A percentile compares a stretch with the other conserved stretches of the same genome.
Evolutionary conservation across 2,888 invertebrate genomes (phyloP).

Genomic region (Ischnus inquisitorius): DNA sequence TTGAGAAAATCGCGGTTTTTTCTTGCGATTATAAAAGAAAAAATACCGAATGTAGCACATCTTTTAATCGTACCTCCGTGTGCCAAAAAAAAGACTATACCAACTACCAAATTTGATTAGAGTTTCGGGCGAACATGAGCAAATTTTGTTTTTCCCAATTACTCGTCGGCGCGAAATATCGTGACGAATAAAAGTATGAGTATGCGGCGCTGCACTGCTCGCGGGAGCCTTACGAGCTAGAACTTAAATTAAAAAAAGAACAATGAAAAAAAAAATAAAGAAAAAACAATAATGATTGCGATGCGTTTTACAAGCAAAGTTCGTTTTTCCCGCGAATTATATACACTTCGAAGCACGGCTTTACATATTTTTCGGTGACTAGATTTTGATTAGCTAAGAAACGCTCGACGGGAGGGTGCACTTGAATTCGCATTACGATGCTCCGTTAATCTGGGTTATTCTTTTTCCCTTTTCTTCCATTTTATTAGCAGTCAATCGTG

Average conservation of each 20-base stretch:
- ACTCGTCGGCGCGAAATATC: background rate
- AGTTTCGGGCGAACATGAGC: background rate
- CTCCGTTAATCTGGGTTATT: conserved; percentile 12
- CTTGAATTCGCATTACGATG: conserved; percentile 49
- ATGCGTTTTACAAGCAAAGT: conserved; percentile 22
- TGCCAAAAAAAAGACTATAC: background rate
- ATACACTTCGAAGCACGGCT: conserved; percentile 57
- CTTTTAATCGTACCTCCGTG: background rate
- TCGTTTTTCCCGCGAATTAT: conserved; percentile 43
- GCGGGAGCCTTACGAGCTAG: conserved; percentile 31
- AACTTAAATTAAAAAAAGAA: conserved; percentile 37
- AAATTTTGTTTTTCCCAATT: background rate
- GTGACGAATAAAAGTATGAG: background rate
- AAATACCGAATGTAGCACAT: background rate
- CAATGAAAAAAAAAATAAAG: no score
- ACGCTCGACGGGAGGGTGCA: conserved; percentile 59
- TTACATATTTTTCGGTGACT: conserved; percentile 64
- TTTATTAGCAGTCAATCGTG: conserved; percentile 26
- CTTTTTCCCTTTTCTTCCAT: background rate
- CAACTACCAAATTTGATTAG: conserved; percentile 15
- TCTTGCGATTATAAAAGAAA: background rate
- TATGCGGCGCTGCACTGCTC: conserved; percentile 19
- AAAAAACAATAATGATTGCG: background rate
- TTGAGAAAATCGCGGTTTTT: conserved; percentile 12
- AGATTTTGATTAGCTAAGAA: conserved; percentile 71